Evolutionary conservation across 92 coral and sea anemone species (phyloP).

Genomic region (Epizoanthus scotinus): DNA sequence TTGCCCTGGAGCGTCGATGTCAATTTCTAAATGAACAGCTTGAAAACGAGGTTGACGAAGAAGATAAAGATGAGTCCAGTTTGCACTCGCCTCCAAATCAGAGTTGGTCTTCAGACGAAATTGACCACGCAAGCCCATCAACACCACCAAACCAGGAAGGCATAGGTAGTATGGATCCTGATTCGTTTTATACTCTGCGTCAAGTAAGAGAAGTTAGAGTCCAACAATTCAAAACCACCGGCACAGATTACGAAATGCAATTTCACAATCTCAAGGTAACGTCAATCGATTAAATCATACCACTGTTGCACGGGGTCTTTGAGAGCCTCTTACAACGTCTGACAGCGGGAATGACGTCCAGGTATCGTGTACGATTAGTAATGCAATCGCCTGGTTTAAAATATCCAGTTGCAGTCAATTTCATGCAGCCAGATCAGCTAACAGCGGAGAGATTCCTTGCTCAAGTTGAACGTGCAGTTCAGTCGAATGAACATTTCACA

Average conservation of each 20-base stretch:
- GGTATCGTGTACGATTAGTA: slow-evolving; percentile 3
- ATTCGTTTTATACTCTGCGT: slow-evolving; percentile 3
- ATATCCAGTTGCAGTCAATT: slow-evolving; percentile 12
- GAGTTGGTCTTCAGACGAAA: neutral
- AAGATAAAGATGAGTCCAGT: neutral
- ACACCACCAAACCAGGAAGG: slow-evolving; percentile 1
- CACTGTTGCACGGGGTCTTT: neutral
- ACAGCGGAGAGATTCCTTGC: slow-evolving; percentile 36
- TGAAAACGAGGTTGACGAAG: neutral
- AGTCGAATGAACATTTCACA: slow-evolving; percentile 26
- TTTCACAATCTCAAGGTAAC: slow-evolving; percentile 1
- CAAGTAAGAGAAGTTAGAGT: slow-evolving; percentile 1
- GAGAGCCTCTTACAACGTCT: neutral
- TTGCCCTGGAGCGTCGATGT: slow-evolving; percentile 8
- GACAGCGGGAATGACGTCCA: slow-evolving; percentile 2
- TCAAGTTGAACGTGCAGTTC: slow-evolving; percentile 30
- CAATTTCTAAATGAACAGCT: neutral
- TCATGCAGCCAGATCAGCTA: slow-evolving; percentile 33
- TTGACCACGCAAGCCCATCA: neutral
- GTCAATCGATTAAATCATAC: neutral
- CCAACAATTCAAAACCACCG: slow-evolving; percentile 20
- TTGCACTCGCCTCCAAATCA: neutral
- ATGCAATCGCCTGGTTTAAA: neutral
- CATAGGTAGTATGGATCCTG: slow-evolving; percentile 11
- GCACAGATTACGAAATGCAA: slow-evolving; percentile 28